phyloP scores from a whole-genome alignment of 2,888 invertebrate genomes.

The Tanypteryx hageni region DNA sequence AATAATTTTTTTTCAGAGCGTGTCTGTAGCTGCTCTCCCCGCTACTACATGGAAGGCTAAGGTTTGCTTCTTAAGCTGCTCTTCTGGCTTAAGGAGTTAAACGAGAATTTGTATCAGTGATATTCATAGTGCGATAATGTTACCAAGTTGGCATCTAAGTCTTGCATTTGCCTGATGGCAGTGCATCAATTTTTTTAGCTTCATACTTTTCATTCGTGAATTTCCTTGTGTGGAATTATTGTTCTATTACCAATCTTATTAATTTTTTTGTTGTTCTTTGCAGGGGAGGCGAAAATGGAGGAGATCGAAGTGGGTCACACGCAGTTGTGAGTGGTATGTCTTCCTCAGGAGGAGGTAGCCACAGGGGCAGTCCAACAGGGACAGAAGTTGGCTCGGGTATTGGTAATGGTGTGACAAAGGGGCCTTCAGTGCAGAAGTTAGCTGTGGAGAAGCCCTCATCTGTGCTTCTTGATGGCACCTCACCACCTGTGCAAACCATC shows the following conservation, averaged over 20 bases:
- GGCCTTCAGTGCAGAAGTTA: constrained; percentile 66
- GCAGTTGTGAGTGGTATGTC: constrained; percentile 30
- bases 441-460: constrained; percentile 76
- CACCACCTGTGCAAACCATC: constrained; percentile 90
- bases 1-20: too few species aligned
- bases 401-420: constrained; percentile 41
- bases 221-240: background rate
- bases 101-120: too few species aligned
- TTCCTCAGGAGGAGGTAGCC: constrained; percentile 25
- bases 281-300: constrained; percentile 47
- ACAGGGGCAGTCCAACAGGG: constrained; percentile 47
- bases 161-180: too few species aligned
- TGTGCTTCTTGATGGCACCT: constrained; percentile 82
- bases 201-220: too few species aligned
- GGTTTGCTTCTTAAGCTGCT: too few species aligned
- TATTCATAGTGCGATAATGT: too few species aligned
- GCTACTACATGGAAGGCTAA: too few species aligned
- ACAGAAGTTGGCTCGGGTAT: constrained; percentile 1
- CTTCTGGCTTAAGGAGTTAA: too few species aligned
- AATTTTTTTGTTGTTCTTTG: background rate
- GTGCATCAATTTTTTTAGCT: too few species aligned
- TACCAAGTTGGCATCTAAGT: too few species aligned
- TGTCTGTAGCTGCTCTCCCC: too few species aligned
- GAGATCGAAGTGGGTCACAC: constrained; percentile 4
- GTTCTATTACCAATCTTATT: background rate